Evolutionary conservation across 2,113 vertebrate species (phyloP).

Genomic region (Zapornia atra): DNA sequence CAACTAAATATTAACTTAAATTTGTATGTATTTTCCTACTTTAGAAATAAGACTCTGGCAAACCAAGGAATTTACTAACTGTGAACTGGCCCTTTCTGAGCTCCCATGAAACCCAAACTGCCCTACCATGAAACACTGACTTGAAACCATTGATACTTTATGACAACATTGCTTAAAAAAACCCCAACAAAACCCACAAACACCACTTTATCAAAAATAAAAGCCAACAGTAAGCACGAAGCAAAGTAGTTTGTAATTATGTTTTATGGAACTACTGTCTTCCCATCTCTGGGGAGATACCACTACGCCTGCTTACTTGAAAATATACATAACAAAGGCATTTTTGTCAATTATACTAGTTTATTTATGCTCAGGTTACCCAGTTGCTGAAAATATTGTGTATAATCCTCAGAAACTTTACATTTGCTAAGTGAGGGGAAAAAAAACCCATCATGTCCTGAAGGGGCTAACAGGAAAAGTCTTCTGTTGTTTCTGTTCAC

Average conservation of each 20-base stretch:
- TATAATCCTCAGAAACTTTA: neutral
- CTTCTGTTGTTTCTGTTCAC: neutral
- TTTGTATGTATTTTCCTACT: neutral
- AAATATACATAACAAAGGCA: neutral
- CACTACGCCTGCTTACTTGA: neutral
- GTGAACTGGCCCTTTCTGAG: neutral
- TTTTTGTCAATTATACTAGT: neutral
- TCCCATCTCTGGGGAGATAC: neutral
- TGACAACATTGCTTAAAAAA: neutral
- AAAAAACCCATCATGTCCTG: neutral
- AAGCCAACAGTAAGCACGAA: neutral
- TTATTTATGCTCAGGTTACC: neutral
- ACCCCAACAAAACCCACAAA: neutral
- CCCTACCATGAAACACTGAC: neutral
- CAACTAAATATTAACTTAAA: neutral
- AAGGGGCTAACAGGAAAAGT: neutral
- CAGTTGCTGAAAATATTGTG: neutral
- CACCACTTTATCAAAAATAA: neutral
- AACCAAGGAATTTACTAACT: neutral
- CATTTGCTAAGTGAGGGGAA: neutral
- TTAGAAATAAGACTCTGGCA: neutral
- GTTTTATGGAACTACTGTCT: neutral
- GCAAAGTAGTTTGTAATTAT: neutral
- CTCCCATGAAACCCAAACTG: neutral
- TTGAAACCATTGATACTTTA: neutral